Evolutionary conservation across 2,113 vertebrate species (phyloP).

Genomic region (Spheniscus mendiculus): DNA sequence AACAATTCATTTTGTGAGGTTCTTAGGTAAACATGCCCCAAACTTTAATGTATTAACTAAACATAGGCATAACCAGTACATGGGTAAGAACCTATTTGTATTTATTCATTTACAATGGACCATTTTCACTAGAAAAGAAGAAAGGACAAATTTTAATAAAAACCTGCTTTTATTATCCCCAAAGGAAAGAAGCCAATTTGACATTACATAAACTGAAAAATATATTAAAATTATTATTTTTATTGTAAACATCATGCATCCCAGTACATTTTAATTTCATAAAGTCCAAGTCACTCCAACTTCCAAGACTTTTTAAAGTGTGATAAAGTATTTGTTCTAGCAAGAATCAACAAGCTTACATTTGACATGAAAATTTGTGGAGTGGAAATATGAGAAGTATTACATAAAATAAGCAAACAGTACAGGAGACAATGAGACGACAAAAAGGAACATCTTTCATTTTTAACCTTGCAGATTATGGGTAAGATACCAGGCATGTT

Average conservation of each 20-base stretch:
- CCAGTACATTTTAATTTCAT: not conserved
- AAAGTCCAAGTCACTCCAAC: not conserved
- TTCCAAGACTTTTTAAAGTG: not conserved
- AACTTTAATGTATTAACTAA: not conserved
- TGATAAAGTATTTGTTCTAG: not conserved
- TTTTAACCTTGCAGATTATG: not conserved
- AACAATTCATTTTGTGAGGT: not conserved
- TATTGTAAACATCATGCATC: not conserved
- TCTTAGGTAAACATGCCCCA: not conserved
- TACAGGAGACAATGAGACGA: not conserved
- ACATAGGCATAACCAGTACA: not conserved
- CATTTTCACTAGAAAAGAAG: not conserved
- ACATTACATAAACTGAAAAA: not conserved
- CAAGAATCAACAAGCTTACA: not conserved
- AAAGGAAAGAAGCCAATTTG: not conserved
- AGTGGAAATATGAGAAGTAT: not conserved
- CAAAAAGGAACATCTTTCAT: not conserved
- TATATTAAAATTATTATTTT: not conserved
- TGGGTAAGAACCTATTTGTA: not conserved
- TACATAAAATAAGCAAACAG: not conserved
- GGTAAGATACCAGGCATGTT: not conserved
- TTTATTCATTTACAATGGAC: not conserved
- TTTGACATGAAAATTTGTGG: not conserved
- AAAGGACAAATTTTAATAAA: not conserved
- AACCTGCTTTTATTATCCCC: not conserved